These are phyloP conservation scores for Drosophila persimilis DNA, from an alignment of 1,140 invertebrate species.

Conservation along the genomic window DNA sequence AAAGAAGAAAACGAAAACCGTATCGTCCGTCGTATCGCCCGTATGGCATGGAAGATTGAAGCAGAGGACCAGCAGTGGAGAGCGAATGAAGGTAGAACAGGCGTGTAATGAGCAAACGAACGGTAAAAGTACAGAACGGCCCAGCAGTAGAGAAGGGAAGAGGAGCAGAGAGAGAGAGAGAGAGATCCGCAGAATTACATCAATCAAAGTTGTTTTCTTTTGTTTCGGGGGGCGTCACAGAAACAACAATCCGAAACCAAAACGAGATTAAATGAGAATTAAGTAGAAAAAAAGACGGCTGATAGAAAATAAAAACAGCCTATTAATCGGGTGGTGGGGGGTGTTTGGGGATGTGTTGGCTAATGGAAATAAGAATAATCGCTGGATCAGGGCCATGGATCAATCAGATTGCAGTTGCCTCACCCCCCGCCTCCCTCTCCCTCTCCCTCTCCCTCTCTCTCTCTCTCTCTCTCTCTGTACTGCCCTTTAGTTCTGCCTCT, in stretches of 20 bases:
- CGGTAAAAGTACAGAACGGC: conserved; percentile 38
- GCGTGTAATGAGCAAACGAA: conserved; percentile 49
- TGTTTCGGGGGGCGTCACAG: conserved; percentile 37
- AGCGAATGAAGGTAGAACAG: conserved; percentile 22
- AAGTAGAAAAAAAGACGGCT: conserved; percentile 3
- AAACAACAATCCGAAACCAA: conserved; percentile 7
- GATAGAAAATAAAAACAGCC: too few relatives aligned
- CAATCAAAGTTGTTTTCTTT: conserved; percentile 34
- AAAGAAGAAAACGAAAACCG: conserved; percentile 15
- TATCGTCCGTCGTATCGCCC: conserved; percentile 5
- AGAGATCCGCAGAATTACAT: conserved; percentile 27
- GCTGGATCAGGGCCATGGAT: too few relatives aligned
- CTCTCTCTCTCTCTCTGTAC: too few relatives aligned
- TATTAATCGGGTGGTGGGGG: too few relatives aligned
- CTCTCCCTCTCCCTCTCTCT: too few relatives aligned
- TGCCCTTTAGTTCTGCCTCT: too few relatives aligned
- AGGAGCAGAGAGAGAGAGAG: not conserved
- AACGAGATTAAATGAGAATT: conserved; percentile 1
- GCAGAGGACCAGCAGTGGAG: not conserved
- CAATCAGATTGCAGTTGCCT: too few relatives aligned
- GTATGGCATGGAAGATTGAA: too few relatives aligned
- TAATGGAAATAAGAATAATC: too few relatives aligned
- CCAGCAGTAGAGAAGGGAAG: not conserved
- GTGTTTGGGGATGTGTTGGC: too few relatives aligned
- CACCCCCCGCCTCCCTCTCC: too few relatives aligned